Percentiles rank a stretch among this genome's conserved stretches.
Evolutionary conservation across 2,888 invertebrate species (phyloP).

Genomic region (Fissipunctia ypsillon): DNA sequence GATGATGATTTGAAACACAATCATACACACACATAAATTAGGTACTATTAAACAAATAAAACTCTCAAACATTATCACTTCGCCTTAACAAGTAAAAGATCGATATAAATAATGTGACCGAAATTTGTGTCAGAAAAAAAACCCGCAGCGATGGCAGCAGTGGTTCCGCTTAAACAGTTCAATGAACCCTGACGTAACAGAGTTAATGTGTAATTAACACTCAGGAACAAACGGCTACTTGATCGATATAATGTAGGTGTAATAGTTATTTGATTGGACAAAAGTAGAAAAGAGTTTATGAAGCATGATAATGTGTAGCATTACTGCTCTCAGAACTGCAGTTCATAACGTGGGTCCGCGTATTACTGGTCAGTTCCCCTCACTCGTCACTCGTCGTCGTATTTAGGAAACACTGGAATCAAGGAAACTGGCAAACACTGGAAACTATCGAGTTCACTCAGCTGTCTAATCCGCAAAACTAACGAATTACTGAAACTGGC

Average conservation of each 20-base stretch:
- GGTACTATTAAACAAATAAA: neutral
- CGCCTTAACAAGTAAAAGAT: conserved; percentile 67
- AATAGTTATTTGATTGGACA: conserved; percentile 11
- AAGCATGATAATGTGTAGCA: neutral
- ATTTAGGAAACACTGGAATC: neutral
- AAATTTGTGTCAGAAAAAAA: conserved; percentile 53
- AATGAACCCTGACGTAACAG: conserved; percentile 47
- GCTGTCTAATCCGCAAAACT: neutral
- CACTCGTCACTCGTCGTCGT: neutral
- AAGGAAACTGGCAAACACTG: no score
- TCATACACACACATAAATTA: neutral
- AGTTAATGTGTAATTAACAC: conserved; percentile 43
- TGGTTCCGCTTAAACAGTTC: conserved; percentile 53
- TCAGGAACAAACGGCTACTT: conserved; percentile 15
- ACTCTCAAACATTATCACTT: conserved; percentile 23
- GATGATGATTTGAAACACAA: neutral
- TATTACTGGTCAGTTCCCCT: neutral
- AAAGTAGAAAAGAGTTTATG: neutral
- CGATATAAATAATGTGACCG: conserved; percentile 61
- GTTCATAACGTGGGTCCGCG: neutral
- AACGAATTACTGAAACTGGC: neutral
- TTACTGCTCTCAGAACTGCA: neutral
- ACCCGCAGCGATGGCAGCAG: neutral
- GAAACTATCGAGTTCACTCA: no score
- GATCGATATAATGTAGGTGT: conserved; percentile 18